Conservation (phyloP, 92 coral and sea anemone genomes). For the Heteractis magnifica region DNA sequence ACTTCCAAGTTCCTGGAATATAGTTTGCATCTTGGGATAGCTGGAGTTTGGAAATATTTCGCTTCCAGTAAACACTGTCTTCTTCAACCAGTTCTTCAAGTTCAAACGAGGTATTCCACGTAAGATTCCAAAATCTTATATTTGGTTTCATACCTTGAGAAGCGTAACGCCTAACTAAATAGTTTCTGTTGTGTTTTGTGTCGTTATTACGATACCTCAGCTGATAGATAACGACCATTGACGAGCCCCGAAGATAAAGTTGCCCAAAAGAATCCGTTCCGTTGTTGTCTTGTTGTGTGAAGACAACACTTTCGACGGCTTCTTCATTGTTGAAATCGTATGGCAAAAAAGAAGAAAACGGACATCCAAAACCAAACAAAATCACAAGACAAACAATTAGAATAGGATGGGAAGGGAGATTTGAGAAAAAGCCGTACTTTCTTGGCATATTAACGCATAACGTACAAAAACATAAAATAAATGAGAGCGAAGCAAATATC, state of each 20-base stretch:
- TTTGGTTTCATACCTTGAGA: conserved; percentile 78
- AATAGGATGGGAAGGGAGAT: not conserved
- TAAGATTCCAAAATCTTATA: conserved; percentile 63
- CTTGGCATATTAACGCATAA: not conserved
- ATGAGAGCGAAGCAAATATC: not conserved
- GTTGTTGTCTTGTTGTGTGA: conserved; percentile 36
- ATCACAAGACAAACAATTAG: not conserved
- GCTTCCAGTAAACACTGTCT: conserved; percentile 48
- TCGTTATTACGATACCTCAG: conserved; percentile 69
- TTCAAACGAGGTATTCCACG: conserved; percentile 73
- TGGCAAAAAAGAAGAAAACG: conserved; percentile 30
- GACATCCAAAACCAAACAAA: not conserved
- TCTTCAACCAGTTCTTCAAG: conserved; percentile 45
- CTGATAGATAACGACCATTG: conserved; percentile 63
- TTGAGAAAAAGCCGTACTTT: not conserved
- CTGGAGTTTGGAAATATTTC: conserved; percentile 58
- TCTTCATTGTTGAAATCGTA: conserved; percentile 31
- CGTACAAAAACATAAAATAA: not conserved
- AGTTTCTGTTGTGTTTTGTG: conserved; percentile 60
- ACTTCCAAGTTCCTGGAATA: conserved; percentile 64
- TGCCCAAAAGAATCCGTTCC: conserved; percentile 47
- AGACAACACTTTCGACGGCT: conserved; percentile 46
- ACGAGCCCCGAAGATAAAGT: conserved; percentile 57
- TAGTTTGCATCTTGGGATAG: conserved; percentile 16
- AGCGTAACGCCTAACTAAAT: conserved; percentile 63